A percentile compares a stretch with the other conserved stretches of the same genome.
Evolutionary conservation across 2,888 invertebrate species (phyloP).

Genomic region (Coelopa pilipes): DNA sequence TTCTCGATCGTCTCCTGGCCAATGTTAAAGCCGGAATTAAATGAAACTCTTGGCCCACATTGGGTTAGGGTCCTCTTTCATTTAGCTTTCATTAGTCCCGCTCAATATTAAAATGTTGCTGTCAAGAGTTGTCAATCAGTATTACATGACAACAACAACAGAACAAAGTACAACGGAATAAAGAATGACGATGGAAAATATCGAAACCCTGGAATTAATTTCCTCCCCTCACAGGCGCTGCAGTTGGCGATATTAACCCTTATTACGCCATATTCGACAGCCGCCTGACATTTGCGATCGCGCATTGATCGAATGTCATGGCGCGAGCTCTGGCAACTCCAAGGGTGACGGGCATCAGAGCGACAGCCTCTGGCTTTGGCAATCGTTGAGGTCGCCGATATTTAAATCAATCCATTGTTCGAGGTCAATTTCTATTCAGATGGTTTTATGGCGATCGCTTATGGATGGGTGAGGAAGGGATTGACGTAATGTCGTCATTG

Average conservation of each 20-base stretch:
- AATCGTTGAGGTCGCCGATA: background rate
- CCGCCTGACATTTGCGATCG: slow-evolving; percentile 40
- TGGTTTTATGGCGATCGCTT: too few species aligned
- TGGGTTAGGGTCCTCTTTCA: too few species aligned
- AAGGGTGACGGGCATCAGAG: too few species aligned
- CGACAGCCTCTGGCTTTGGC: background rate
- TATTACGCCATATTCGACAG: slow-evolving; percentile 43
- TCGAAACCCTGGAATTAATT: background rate
- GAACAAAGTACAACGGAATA: background rate
- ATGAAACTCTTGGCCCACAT: too few species aligned
- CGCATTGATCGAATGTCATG: background rate
- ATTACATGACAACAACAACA: slow-evolving; percentile 26
- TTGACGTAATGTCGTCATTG: too few species aligned
- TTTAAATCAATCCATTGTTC: background rate
- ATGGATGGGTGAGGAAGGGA: too few species aligned
- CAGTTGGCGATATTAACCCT: slow-evolving; percentile 39
- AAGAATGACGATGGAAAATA: background rate
- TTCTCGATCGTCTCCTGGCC: too few species aligned
- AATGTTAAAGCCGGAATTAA: too few species aligned
- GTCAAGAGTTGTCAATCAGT: slow-evolving; percentile 34
- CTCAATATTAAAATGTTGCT: slow-evolving; percentile 24
- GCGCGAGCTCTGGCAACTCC: background rate
- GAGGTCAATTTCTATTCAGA: too few species aligned
- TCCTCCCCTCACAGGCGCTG: too few species aligned
- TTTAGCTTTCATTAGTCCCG: too few species aligned